These are phyloP conservation scores for Cantharis rustica DNA, from an alignment of 2,888 invertebrate species.

Conservation along the genomic window DNA sequence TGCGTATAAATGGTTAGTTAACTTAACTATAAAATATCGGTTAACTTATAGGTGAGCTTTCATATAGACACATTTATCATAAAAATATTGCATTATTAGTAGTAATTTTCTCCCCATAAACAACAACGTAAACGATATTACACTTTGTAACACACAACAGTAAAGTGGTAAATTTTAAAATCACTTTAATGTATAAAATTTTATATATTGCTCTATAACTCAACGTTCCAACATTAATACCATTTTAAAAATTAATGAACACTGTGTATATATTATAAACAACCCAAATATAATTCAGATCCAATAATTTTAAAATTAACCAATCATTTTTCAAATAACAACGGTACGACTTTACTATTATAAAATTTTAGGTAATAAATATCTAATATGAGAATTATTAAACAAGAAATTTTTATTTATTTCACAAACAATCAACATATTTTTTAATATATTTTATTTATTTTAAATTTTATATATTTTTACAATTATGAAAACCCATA, in stretches of 20 bases:
- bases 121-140: slow-evolving; percentile 21
- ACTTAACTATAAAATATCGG: slow-evolving; percentile 24
- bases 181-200: slow-evolving; percentile 12
- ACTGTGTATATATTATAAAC: background rate
- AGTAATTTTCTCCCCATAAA: slow-evolving; percentile 16
- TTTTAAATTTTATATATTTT: background rate
- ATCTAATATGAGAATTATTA: slow-evolving; percentile 33
- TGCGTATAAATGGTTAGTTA: slow-evolving; percentile 24
- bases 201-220: background rate
- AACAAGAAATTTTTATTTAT: slow-evolving; percentile 27
- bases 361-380: slow-evolving; percentile 38
- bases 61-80: slow-evolving; percentile 15
- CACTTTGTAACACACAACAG: slow-evolving; percentile 11
- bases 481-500: background rate
- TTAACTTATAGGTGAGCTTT: slow-evolving; percentile 18
- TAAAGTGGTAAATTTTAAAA: slow-evolving; percentile 5
- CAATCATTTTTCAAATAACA: slow-evolving; percentile 25
- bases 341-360: slow-evolving; percentile 33
- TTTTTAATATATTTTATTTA: background rate
- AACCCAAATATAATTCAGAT: background rate
- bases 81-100: slow-evolving; percentile 21
- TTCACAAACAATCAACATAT: slow-evolving; percentile 35
- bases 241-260: background rate
- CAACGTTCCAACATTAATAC: slow-evolving; percentile 3
- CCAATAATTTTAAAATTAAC: background rate